A percentile compares a stretch with the other conserved stretches of the same genome.
These are phyloP conservation scores for Pseudomyrmex gracilis DNA, from an alignment of 1,140 invertebrate genomes.

Conservation along the genomic window DNA sequence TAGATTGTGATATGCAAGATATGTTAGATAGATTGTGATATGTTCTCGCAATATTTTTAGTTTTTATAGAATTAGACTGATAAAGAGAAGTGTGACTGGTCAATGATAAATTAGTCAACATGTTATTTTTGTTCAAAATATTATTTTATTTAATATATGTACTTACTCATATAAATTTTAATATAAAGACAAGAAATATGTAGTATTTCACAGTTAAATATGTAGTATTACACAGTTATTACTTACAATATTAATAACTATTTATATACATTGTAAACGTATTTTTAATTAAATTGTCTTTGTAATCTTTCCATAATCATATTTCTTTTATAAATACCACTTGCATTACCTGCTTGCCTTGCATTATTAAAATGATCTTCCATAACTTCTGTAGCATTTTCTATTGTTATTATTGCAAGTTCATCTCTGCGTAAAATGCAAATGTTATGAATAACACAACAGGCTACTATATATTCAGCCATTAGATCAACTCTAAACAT, in stretches of 20 bases:
- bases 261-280: neutral
- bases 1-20: no score
- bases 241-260: neutral
- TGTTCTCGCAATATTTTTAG: no score
- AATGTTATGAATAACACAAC: constrained; percentile 57
- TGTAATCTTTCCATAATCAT: neutral
- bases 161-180: no score
- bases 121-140: no score
- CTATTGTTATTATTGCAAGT: neutral
- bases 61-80: no score
- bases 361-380: neutral
- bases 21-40: no score
- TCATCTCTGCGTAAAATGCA: constrained; percentile 30
- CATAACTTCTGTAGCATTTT: neutral
- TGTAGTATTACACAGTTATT: no score
- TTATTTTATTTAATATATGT: no score
- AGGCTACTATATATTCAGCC: constrained; percentile 50
- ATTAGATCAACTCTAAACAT: constrained; percentile 38
- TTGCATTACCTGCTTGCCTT: neutral
- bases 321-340: neutral
- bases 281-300: neutral
- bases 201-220: no score
- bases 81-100: no score
- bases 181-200: no score
- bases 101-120: no score